Evolutionary conservation across 2,113 vertebrate species (phyloP).

Genomic region (Burhinus bistriatus): DNA sequence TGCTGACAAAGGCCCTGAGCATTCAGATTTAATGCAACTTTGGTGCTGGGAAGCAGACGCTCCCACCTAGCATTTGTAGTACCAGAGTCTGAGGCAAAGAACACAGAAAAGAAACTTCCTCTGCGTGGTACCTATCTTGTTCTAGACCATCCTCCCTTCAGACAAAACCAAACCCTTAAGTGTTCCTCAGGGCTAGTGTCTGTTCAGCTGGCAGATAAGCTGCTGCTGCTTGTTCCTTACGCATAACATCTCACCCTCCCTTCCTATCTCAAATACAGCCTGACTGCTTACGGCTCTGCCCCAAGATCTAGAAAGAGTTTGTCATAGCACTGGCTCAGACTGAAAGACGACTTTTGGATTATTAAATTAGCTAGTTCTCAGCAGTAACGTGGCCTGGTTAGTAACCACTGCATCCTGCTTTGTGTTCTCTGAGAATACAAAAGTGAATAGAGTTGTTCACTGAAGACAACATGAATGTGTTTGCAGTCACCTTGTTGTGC

Average conservation of each 20-base stretch:
- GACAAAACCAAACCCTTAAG: background rate
- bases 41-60: background rate
- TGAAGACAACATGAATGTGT: background rate
- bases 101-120: background rate
- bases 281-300: background rate
- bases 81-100: background rate
- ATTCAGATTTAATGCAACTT: conserved; percentile 10
- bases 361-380: background rate
- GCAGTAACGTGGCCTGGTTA: background rate
- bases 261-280: background rate
- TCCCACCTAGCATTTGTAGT: background rate
- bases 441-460: background rate
- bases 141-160: background rate
- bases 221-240: background rate
- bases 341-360: background rate
- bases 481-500: background rate
- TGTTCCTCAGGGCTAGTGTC: background rate
- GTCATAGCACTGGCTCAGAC: background rate
- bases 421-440: background rate
- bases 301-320: background rate
- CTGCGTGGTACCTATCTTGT: background rate
- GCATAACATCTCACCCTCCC: background rate
- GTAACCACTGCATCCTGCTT: background rate
- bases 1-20: conserved; percentile 38
- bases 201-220: accelerated